These are phyloP conservation scores for Busseola fusca DNA, from an alignment of 2,888 invertebrate genomes.

Conservation along the genomic window DNA sequence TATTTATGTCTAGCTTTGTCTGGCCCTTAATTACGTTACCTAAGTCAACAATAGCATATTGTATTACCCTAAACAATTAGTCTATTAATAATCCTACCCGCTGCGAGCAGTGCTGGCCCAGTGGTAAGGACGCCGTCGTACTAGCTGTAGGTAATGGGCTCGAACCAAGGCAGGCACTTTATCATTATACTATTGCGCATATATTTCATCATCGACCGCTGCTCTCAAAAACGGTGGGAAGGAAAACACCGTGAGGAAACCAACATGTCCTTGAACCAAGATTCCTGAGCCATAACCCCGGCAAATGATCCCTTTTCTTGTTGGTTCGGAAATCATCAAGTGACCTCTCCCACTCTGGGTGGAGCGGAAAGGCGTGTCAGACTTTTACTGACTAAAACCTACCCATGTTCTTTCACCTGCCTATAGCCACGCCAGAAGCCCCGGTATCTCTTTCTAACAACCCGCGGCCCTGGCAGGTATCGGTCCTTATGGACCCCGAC, in stretches of 20 bases:
- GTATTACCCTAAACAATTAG: not conserved
- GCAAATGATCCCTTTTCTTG: too few relatives aligned
- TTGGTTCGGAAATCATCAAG: too few relatives aligned
- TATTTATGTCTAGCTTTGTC: not conserved
- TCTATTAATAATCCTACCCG: slow-evolving; percentile 5
- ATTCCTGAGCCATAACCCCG: not conserved
- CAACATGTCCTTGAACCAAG: not conserved
- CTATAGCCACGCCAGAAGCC: too few relatives aligned
- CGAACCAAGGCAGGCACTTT: not conserved
- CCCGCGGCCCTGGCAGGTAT: too few relatives aligned
- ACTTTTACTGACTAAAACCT: too few relatives aligned
- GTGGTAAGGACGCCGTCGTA: not conserved
- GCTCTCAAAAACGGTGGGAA: too few relatives aligned
- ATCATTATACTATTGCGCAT: not conserved
- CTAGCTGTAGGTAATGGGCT: not conserved
- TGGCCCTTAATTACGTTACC: not conserved
- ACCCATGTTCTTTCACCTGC: too few relatives aligned
- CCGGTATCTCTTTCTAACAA: too few relatives aligned
- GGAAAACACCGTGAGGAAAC: not conserved
- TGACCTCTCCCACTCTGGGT: too few relatives aligned
- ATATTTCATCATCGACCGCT: too few relatives aligned
- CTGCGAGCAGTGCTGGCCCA: not conserved
- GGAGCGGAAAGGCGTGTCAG: too few relatives aligned
- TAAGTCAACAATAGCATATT: slow-evolving; percentile 6
- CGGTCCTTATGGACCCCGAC: too few relatives aligned